Conservation (phyloP, 2,888 invertebrate genomes). For the Coecobrya sp. region DNA sequence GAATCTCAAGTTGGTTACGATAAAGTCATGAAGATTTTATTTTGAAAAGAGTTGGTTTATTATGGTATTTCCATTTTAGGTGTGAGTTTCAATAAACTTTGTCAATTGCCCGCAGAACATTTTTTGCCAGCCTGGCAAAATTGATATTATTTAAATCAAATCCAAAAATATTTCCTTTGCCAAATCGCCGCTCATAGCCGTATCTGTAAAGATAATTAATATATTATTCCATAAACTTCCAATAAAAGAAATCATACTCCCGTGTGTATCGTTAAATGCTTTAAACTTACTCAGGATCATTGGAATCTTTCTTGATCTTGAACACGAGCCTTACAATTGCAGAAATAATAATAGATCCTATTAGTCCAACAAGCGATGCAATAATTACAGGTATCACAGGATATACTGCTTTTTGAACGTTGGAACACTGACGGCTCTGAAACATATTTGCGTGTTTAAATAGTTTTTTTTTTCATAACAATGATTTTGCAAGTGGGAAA, state of each 20-base stretch:
- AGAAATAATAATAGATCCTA: slow-evolving; percentile 75
- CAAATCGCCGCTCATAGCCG: slow-evolving; percentile 30
- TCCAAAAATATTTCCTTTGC: slow-evolving; percentile 44
- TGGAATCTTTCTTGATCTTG: not conserved
- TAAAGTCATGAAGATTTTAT: too few relatives aligned
- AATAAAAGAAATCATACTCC: too few relatives aligned
- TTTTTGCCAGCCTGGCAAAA: slow-evolving; percentile 36
- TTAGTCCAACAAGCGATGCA: slow-evolving; percentile 66
- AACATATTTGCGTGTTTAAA: too few relatives aligned
- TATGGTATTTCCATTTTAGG: not conserved
- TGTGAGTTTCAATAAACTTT: slow-evolving; percentile 54
- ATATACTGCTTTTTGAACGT: slow-evolving; percentile 65
- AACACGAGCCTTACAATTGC: slow-evolving; percentile 63
- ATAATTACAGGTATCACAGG: slow-evolving; percentile 78
- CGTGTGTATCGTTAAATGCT: not conserved
- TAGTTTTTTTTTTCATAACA: too few relatives aligned
- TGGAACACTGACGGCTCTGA: slow-evolving; percentile 62
- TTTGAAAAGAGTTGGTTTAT: not conserved
- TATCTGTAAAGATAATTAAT: slow-evolving; percentile 33
- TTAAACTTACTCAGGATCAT: slow-evolving; percentile 34
- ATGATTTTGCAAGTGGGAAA: not conserved
- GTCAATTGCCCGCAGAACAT: slow-evolving; percentile 49
- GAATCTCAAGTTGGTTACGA: too few relatives aligned
- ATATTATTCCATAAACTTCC: too few relatives aligned
- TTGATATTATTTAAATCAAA: slow-evolving; percentile 54